Percentiles rank a stretch among this genome's conserved stretches.
These are phyloP conservation scores for Aphis craccivora DNA, from an alignment of 1,140 invertebrate species.

Conservation along the genomic window DNA sequence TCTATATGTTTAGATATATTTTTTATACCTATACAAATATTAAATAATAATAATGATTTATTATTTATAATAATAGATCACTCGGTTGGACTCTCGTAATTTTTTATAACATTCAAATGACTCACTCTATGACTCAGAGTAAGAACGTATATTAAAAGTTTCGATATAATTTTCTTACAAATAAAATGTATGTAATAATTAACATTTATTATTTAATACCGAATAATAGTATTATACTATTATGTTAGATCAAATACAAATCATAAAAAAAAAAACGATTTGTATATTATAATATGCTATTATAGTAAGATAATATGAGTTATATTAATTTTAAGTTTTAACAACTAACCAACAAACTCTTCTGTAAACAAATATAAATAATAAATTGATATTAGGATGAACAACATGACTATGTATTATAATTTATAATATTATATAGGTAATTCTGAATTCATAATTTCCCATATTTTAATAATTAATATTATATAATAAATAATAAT, in stretches of 20 bases:
- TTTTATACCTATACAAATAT: too few relatives aligned
- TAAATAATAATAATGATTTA: too few relatives aligned
- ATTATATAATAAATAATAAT: background rate
- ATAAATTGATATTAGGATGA: background rate
- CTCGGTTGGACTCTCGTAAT: background rate
- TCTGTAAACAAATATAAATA: background rate
- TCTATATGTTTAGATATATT: too few relatives aligned
- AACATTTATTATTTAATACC: background rate
- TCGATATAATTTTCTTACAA: background rate
- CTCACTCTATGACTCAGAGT: background rate
- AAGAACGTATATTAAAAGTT: background rate
- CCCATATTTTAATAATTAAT: background rate
- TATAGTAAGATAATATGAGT: background rate
- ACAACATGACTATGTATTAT: background rate
- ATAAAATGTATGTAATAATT: background rate
- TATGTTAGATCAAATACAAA: too few relatives aligned
- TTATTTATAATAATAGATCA: background rate
- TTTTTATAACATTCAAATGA: background rate
- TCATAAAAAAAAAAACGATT: background rate
- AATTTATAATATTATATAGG: background rate
- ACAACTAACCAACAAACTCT: background rate
- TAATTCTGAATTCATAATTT: background rate
- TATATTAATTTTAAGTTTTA: background rate
- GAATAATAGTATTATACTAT: background rate
- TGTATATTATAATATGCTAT: background rate